Evolutionary conservation across 2,888 invertebrate genomes (phyloP).

Genomic region (Dryocosmus kuriphilus): DNA sequence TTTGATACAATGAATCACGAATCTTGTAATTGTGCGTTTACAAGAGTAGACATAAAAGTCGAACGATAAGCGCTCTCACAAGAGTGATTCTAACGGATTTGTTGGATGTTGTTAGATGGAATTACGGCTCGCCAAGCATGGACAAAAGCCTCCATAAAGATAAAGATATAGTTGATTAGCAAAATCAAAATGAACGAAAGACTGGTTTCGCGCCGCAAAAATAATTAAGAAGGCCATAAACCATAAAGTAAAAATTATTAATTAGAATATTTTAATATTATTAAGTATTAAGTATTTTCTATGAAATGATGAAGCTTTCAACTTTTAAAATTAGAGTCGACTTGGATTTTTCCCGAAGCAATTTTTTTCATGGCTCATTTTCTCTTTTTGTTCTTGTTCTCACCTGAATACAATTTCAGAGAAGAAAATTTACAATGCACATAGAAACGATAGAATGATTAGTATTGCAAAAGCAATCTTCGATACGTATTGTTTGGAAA

Average conservation of each 20-base stretch:
- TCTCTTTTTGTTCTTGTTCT: not conserved
- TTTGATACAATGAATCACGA: slow-evolving; percentile 16
- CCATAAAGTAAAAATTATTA: not conserved
- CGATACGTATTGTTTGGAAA: slow-evolving; percentile 23
- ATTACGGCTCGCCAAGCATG: slow-evolving; percentile 38
- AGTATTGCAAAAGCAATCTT: slow-evolving; percentile 30
- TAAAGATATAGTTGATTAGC: slow-evolving; percentile 30
- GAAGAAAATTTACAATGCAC: not conserved
- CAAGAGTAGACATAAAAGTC: slow-evolving; percentile 21
- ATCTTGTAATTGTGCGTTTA: slow-evolving; percentile 28
- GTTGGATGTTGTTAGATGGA: slow-evolving; percentile 12
- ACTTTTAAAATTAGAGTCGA: not conserved
- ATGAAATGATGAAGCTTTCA: no score
- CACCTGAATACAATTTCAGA: not conserved
- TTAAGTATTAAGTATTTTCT: no score
- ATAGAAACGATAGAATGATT: slow-evolving; percentile 23
- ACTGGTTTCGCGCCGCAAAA: not conserved
- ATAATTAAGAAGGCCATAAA: not conserved
- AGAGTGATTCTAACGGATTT: slow-evolving; percentile 33
- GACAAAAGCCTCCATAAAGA: slow-evolving; percentile 34
- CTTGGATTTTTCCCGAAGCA: not conserved
- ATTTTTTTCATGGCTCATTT: not conserved
- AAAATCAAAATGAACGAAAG: slow-evolving; percentile 14
- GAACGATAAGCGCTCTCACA: slow-evolving; percentile 23
- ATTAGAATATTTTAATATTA: not conserved